phyloP scores from a whole-genome alignment of 1,140 invertebrate species.

The Antheraea pernyi region DNA sequence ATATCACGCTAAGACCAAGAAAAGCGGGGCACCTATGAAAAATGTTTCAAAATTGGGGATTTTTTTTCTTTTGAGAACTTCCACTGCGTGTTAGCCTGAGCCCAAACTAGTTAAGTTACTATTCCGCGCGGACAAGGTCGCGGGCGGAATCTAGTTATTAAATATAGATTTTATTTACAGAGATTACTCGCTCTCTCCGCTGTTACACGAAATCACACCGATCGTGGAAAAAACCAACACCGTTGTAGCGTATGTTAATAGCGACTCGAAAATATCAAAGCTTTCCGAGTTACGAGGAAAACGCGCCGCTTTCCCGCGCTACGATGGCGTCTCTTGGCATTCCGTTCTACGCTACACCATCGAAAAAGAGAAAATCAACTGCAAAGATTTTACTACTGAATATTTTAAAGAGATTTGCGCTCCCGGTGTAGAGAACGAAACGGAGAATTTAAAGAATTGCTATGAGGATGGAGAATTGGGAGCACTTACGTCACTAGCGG shows the following conservation, averaged over 20 bases:
- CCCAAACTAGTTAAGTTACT: too few relatives aligned
- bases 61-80: too few relatives aligned
- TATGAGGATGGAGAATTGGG: constrained; percentile 74
- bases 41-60: too few relatives aligned
- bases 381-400: constrained; percentile 69
- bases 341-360: constrained; percentile 81
- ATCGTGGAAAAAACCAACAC: constrained; percentile 81
- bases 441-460: constrained; percentile 34
- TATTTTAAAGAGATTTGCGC: constrained; percentile 84
- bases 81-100: too few relatives aligned
- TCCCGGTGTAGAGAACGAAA: constrained; percentile 61
- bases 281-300: constrained; percentile 83
- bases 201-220: constrained; percentile 83
- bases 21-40: too few relatives aligned
- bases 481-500: constrained; percentile 90
- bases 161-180: constrained; percentile 53
- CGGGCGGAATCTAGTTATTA: too few relatives aligned
- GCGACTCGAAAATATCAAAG: constrained; percentile 79
- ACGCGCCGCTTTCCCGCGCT: constrained; percentile 85
- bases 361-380: constrained; percentile 62
- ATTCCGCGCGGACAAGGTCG: too few relatives aligned
- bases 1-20: too few relatives aligned
- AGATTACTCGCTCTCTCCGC: constrained; percentile 80
- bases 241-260: constrained; percentile 85
- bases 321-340: constrained; percentile 83